phyloP scores from a whole-genome alignment of 1,140 invertebrate species.

The Sarcophaga bullata region DNA sequence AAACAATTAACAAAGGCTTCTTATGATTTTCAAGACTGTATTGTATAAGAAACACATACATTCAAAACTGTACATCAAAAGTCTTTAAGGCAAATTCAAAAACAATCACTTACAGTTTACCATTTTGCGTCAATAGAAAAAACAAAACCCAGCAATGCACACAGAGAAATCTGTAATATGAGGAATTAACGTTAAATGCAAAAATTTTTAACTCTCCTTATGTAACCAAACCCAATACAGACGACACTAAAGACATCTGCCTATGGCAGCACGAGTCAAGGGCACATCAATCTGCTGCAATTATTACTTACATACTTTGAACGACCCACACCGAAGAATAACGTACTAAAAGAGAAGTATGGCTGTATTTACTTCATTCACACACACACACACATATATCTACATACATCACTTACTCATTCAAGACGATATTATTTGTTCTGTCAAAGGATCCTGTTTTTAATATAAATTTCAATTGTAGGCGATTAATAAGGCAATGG shows the following conservation, averaged over 20 bases:
- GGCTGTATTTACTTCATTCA: not conserved
- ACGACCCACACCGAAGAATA: not conserved
- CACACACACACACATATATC: not conserved
- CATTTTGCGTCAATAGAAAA: not conserved
- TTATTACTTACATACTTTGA: not conserved
- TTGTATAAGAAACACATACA: not conserved
- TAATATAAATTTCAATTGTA: conserved; percentile 15
- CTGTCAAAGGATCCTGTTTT: conserved; percentile 20
- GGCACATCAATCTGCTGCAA: not conserved
- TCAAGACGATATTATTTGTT: conserved; percentile 17
- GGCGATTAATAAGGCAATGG: conserved; percentile 22
- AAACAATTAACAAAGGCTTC: not conserved
- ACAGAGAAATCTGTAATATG: not conserved
- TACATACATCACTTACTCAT: too few relatives aligned
- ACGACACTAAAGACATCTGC: conserved; percentile 29
- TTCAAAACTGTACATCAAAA: not conserved
- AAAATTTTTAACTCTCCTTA: not conserved
- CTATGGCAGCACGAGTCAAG: conserved; percentile 24
- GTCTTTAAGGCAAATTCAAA: conserved; percentile 18
- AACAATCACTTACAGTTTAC: conserved; percentile 4
- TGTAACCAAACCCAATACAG: not conserved
- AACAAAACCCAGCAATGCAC: not conserved
- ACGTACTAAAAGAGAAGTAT: not conserved
- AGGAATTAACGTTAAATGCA: not conserved
- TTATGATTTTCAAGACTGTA: not conserved